Evolutionary conservation across 1,140 invertebrate genomes (phyloP).

Genomic region (Anastatus disparis): DNA sequence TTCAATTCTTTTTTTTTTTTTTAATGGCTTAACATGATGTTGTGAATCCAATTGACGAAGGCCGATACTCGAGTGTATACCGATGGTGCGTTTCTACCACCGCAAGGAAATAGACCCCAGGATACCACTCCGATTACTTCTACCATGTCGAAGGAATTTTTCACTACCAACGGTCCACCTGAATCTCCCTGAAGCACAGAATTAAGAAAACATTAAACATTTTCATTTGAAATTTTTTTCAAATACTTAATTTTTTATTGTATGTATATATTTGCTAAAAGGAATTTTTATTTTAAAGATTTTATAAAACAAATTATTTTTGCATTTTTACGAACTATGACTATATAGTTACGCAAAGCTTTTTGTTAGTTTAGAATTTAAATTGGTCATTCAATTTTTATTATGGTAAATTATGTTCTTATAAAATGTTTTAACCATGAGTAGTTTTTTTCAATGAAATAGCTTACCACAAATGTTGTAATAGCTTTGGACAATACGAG

Average conservation of each 20-base stretch:
- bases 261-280: too few species aligned
- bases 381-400: too few species aligned
- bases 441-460: too few species aligned
- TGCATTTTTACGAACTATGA: too few species aligned
- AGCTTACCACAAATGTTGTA: too few species aligned
- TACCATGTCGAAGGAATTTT: conserved; percentile 16
- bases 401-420: too few species aligned
- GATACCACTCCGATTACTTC: conserved; percentile 77
- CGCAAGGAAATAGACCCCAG: conserved; percentile 80
- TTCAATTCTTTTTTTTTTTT: background rate
- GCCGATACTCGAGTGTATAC: conserved; percentile 76
- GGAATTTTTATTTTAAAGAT: too few species aligned
- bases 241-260: background rate
- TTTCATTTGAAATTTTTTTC: background rate
- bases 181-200: conserved; percentile 73
- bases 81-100: conserved; percentile 71
- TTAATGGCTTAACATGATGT: conserved; percentile 35
- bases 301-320: too few species aligned
- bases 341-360: too few species aligned
- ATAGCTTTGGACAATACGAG: too few species aligned
- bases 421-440: too few species aligned
- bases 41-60: conserved; percentile 65
- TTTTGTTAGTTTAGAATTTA: too few species aligned
- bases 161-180: conserved; percentile 72
- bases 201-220: background rate